Evolutionary conservation across 2,113 vertebrate genomes (phyloP).

Genomic region (Dolichallabes microphthalmus): DNA sequence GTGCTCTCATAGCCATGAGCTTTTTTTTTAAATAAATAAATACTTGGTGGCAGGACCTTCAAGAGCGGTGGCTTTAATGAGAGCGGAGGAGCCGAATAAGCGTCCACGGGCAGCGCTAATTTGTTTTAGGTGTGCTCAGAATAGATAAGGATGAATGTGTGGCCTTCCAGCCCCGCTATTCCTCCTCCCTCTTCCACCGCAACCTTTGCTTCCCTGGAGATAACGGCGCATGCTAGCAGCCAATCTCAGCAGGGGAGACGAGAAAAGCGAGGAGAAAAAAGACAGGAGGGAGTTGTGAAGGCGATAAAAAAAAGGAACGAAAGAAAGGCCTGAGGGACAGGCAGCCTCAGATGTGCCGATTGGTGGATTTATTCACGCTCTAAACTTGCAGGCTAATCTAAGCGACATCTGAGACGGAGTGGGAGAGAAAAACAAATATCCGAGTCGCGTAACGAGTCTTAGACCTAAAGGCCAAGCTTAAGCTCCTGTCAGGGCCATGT

Average conservation of each 20-base stretch:
- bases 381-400: constrained; percentile 77
- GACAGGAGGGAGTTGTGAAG: constrained; percentile 20
- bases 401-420: constrained; percentile 58
- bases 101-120: constrained; percentile 72
- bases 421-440: constrained; percentile 34
- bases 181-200: constrained; percentile 38
- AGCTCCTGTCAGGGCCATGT: constrained; percentile 77
- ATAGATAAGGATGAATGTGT: constrained; percentile 79
- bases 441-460: constrained; percentile 49
- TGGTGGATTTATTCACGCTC: constrained; percentile 75
- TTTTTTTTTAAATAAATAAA: constrained; percentile 44
- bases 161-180: constrained; percentile 56
- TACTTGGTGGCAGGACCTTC: constrained; percentile 68
- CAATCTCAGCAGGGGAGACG: constrained; percentile 68
- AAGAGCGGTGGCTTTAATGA: constrained; percentile 72
- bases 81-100: constrained; percentile 66
- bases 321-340: constrained; percentile 65
- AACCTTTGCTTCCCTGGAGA: constrained; percentile 77
- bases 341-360: constrained; percentile 70
- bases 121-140: constrained; percentile 79
- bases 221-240: constrained; percentile 71
- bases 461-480: constrained; percentile 73
- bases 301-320: constrained; percentile 17
- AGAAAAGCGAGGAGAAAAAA: constrained; percentile 3
- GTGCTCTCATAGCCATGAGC: constrained; percentile 64